These are phyloP conservation scores for Bufotes viridis DNA, from an alignment of 2,797 vertebrate species.

Conservation along the genomic window DNA sequence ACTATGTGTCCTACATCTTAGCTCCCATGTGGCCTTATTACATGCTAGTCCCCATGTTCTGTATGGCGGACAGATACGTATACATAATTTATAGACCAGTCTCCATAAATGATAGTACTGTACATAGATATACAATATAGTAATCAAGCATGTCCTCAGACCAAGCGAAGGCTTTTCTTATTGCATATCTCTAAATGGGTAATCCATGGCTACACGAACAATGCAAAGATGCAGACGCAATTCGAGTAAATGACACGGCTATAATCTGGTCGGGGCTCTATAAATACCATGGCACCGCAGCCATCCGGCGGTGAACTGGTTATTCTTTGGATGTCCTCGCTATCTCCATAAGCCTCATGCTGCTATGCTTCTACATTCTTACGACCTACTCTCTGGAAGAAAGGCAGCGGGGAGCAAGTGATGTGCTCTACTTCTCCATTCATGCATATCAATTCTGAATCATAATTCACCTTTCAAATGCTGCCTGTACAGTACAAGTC, in stretches of 20 bases:
- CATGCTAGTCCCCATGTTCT: not conserved
- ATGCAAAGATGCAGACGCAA: not conserved
- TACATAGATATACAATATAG: not conserved
- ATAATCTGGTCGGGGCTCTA: not conserved
- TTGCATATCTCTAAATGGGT: not conserved
- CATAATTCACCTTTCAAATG: slow-evolving; percentile 38
- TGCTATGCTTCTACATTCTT: slow-evolving; percentile 24
- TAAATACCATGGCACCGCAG: not conserved
- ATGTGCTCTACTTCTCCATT: slow-evolving; percentile 55
- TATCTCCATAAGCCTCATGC: slow-evolving; percentile 48
- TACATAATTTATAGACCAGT: not conserved
- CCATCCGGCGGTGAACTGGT: slow-evolving; percentile 55
- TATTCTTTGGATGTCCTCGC: slow-evolving; percentile 31
- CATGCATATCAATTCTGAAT: slow-evolving; percentile 60
- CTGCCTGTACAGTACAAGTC: slow-evolving; percentile 2
- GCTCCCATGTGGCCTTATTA: not conserved
- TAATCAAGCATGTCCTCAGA: not conserved
- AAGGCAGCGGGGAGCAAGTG: slow-evolving; percentile 47
- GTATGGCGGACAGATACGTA: not conserved
- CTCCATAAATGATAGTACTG: not conserved
- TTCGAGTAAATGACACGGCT: not conserved
- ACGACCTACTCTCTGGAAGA: slow-evolving; percentile 37
- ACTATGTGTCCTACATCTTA: not conserved
- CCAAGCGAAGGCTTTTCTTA: not conserved
- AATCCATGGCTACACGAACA: not conserved